phyloP scores from a whole-genome alignment of 1,140 invertebrate species.

The Drosophila kohkoa region DNA sequence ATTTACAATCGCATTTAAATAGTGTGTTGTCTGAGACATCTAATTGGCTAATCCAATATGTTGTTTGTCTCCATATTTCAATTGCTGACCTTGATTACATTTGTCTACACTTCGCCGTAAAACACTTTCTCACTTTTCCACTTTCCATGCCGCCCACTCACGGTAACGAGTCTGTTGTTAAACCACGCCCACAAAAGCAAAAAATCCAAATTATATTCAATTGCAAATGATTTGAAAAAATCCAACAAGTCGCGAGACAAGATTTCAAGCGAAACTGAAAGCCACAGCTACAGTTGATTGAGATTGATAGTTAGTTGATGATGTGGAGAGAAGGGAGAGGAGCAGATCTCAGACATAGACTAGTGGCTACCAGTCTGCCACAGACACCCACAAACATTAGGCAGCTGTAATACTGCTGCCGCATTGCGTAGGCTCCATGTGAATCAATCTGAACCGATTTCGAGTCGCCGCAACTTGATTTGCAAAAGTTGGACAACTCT shows the following conservation, averaged over 20 bases:
- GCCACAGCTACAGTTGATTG: conserved; percentile 58
- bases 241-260: conserved; percentile 56
- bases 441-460: conserved; percentile 22
- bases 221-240: conserved; percentile 61
- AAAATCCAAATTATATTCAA: conserved; percentile 56
- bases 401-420: conserved; percentile 3
- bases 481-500: conserved; percentile 44
- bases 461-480: conserved; percentile 1
- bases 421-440: conserved; percentile 36
- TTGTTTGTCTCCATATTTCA: not conserved
- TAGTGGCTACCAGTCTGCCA: conserved; percentile 16
- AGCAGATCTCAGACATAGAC: not conserved
- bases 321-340: not conserved
- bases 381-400: conserved; percentile 34
- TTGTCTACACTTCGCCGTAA: not conserved
- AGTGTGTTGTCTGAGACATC: not conserved
- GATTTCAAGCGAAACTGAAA: conserved; percentile 68
- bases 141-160: conserved; percentile 44
- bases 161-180: not conserved
- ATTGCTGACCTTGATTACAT: conserved; percentile 25
- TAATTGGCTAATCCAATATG: conserved; percentile 1
- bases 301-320: conserved; percentile 56
- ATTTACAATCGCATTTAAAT: not conserved
- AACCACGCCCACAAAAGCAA: conserved; percentile 34
- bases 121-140: conserved; percentile 32